Base-by-base conservation (phyloP, 2,888 invertebrate species). In the Conistra vaccinii region DNA sequence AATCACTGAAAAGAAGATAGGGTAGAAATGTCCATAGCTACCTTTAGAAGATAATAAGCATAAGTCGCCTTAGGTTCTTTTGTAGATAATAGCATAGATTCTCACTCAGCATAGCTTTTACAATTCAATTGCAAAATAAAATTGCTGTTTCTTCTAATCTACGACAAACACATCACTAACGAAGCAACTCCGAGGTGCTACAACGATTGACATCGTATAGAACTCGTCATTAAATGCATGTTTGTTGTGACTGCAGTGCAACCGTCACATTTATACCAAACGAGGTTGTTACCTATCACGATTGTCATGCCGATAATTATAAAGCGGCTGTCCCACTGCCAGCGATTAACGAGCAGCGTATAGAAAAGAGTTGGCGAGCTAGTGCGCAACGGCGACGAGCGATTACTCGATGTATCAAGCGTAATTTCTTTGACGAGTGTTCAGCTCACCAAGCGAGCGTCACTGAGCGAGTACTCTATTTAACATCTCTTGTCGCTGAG, bases 221-320 rank as follows among this genome's bases (percentile, higher is more conserved):
- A 39, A 74, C 42, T 53, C n/a, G 1, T 65, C 58, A 58, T 68
- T 81, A 81, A 61, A 55, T 81, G 57, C 58, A 80, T 26, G 45
- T 62, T 76, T 76, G 57, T 77, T 77, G 14, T 82, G 26, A 57
- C 60, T 82, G 61, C 45, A 77, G 17, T 51, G 32, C 57, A 71
- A 68, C 68, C 48, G 51, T 53, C 78, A 83, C 58, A 39, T 67
- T 48, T 57, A 58, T 32, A 77, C 42, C 26, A 78, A 78, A 78
- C 78, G 58, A 83, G 48, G 68, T 71, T 83, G 72, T 81, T 51
- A 45, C 42, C 72, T 61, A 32, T 57, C 66, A 66, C 62, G 29
- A 70, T 55, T 17, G 65, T 58, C 53, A 58, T 51, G n/a, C 3
- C 51, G 45, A 60, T 72, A 74, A 73, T 78, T 73, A 79, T 51